Evolutionary conservation across 2,888 invertebrate species (phyloP).

Genomic region (Sylvicola cinctus): DNA sequence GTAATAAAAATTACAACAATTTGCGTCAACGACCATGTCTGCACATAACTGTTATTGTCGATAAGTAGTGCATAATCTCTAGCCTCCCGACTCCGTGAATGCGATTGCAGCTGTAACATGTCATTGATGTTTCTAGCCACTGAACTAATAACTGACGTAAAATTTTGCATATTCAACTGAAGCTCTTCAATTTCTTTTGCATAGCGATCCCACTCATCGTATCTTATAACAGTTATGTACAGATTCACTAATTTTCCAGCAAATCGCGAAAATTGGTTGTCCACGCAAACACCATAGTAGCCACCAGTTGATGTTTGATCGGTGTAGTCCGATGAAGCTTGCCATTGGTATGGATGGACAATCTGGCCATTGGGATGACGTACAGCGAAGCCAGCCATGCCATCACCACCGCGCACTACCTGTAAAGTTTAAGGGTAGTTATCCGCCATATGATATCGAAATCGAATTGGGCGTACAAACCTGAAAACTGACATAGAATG

Average conservation of each 20-base stretch:
- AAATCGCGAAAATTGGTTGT: slow-evolving; percentile 83
- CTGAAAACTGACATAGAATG: slow-evolving; percentile 86
- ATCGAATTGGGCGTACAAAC: slow-evolving; percentile 28
- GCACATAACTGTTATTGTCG: slow-evolving; percentile 72
- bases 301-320: slow-evolving; percentile 63
- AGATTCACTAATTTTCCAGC: slow-evolving; percentile 76
- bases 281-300: slow-evolving; percentile 78
- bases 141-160: slow-evolving; percentile 57
- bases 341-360: slow-evolving; percentile 82
- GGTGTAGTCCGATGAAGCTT: slow-evolving; percentile 72
- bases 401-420: slow-evolving; percentile 85
- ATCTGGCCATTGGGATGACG: slow-evolving; percentile 66
- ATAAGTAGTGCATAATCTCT: slow-evolving; percentile 61
- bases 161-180: slow-evolving; percentile 74
- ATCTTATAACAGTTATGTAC: slow-evolving; percentile 77
- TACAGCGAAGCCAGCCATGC: slow-evolving; percentile 83
- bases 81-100: slow-evolving; percentile 57
- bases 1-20: slow-evolving; percentile 63
- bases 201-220: slow-evolving; percentile 85
- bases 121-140: slow-evolving; percentile 72
- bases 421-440: slow-evolving; percentile 16
- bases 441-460: background rate
- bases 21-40: slow-evolving; percentile 74
- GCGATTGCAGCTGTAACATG: slow-evolving; percentile 66
- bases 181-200: slow-evolving; percentile 73